Evolutionary conservation across 2,113 vertebrate species (phyloP).

Genomic region (Odontesthes bonariensis): DNA sequence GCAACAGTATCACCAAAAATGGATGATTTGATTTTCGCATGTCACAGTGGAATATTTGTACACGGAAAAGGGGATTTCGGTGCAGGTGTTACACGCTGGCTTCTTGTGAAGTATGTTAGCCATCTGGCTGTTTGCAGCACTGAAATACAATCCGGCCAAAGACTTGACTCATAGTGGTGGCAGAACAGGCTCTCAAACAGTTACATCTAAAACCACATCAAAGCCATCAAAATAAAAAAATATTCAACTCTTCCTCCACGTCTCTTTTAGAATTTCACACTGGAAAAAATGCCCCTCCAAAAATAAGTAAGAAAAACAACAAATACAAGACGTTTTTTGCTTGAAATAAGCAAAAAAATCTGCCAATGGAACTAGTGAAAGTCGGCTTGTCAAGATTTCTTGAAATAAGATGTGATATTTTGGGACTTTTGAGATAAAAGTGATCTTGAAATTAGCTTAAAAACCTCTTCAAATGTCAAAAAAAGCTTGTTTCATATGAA

Average conservation of each 20-base stretch:
- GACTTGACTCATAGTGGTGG: neutral
- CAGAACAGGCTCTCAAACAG: neutral
- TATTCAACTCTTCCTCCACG: conserved; percentile 5
- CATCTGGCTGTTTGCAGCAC: neutral
- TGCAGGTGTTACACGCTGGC: conserved; percentile 10
- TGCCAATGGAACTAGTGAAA: no score
- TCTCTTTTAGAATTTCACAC: neutral
- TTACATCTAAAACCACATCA: neutral
- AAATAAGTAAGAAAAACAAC: no score
- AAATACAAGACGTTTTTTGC: no score
- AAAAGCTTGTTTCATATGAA: no score
- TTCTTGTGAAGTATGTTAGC: neutral
- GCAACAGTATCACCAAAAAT: neutral
- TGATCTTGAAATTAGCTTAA: no score
- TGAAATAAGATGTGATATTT: no score
- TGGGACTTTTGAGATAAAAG: no score
- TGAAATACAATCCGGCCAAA: conserved; percentile 19
- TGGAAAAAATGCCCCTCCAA: no score
- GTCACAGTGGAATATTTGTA: neutral
- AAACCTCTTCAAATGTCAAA: no score
- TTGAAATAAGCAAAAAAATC: no score
- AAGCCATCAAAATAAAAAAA: neutral
- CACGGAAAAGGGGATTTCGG: neutral
- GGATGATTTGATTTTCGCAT: neutral
- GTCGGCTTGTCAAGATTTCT: no score